Evolutionary conservation across 1,140 invertebrate genomes (phyloP).

Genomic region (Drosophila bipectinata): DNA sequence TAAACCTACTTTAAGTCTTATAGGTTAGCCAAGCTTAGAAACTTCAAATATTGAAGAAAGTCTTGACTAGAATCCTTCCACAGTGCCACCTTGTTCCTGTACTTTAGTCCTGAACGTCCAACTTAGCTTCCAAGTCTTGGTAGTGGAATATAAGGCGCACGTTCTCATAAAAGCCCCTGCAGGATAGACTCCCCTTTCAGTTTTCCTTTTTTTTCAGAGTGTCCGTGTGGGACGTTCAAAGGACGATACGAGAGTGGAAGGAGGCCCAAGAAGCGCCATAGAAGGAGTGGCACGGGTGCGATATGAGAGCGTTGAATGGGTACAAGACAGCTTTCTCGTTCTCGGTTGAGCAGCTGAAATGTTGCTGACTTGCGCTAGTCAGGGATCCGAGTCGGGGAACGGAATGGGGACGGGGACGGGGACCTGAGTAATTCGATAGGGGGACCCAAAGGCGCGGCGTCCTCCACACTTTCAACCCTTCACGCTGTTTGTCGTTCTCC

Average conservation of each 20-base stretch:
- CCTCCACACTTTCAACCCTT: constrained; percentile 23
- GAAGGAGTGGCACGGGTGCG: constrained; percentile 29
- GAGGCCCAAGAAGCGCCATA: neutral
- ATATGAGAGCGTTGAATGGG: constrained; percentile 69
- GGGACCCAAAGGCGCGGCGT: constrained; percentile 31
- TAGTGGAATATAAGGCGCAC: constrained; percentile 66
- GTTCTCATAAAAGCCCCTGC: constrained; percentile 69
- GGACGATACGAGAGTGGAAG: constrained; percentile 5
- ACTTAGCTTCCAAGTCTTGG: constrained; percentile 50
- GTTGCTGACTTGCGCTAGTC: constrained; percentile 75
- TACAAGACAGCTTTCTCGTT: constrained; percentile 61
- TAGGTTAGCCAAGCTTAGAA: neutral
- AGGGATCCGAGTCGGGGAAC: constrained; percentile 27
- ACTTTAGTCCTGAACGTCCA: constrained; percentile 19
- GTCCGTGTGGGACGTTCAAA: constrained; percentile 34
- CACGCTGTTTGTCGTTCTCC: neutral
- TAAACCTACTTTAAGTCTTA: too few species aligned
- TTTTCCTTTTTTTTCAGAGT: constrained; percentile 45
- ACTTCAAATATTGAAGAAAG: too few species aligned
- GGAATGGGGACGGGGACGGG: constrained; percentile 31
- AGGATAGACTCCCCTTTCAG: constrained; percentile 50
- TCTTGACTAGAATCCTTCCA: neutral
- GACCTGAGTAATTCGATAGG: constrained; percentile 78
- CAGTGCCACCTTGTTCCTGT: constrained; percentile 12
- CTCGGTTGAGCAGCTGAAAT: constrained; percentile 60